Conservation (phyloP, 2,113 vertebrate species). For the Peromyscus polionotus region DNA sequence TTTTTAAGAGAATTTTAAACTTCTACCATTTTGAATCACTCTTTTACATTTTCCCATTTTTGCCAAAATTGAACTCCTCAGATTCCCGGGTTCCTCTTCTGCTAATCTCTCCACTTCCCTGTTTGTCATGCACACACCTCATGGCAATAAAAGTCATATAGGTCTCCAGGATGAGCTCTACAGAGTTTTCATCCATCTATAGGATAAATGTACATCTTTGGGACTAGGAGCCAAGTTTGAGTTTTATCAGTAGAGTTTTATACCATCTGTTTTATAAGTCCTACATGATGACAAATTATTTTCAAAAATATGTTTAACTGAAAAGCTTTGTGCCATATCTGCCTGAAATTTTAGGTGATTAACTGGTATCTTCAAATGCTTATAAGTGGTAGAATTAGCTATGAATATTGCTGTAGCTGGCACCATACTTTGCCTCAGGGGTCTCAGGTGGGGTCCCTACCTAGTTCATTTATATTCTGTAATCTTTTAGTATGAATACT, state of each 20-base stretch:
- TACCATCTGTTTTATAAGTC: conserved; percentile 63
- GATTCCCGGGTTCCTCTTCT: background rate
- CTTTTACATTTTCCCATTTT: conserved; percentile 12
- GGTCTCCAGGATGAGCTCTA: conserved; percentile 78
- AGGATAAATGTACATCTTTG: conserved; percentile 78
- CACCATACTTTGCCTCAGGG: accelerated
- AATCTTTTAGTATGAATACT: background rate
- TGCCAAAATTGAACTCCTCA: conserved; percentile 69
- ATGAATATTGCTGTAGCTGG: background rate
- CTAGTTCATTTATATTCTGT: background rate
- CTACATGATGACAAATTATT: background rate
- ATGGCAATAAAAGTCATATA: conserved; percentile 67
- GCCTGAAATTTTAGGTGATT: background rate
- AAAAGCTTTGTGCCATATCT: background rate
- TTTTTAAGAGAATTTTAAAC: conserved; percentile 34
- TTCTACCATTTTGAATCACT: conserved; percentile 72
- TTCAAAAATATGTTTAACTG: background rate
- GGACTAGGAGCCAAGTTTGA: conserved; percentile 65
- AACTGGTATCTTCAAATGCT: background rate
- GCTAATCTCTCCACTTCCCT: background rate
- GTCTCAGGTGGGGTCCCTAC: background rate
- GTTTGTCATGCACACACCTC: conserved; percentile 37
- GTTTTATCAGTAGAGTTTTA: conserved; percentile 81
- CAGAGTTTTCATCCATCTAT: conserved; percentile 75
- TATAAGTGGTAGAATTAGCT: background rate